These are phyloP conservation scores for Cherax destructor DNA, from an alignment of 1,140 invertebrate genomes.

Conservation along the genomic window DNA sequence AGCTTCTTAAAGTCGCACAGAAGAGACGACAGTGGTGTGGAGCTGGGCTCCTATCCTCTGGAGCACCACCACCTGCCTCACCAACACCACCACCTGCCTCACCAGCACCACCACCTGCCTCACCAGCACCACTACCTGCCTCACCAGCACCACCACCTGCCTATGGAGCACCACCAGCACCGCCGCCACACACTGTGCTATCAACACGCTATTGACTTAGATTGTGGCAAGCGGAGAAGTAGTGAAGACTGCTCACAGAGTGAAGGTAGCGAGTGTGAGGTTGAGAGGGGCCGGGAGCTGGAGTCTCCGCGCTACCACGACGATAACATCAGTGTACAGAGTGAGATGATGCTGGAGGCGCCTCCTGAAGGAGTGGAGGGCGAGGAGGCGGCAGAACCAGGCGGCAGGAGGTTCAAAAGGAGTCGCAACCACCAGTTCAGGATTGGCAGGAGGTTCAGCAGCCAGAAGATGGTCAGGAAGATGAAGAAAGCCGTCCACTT, in stretches of 20 bases:
- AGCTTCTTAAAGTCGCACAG: conserved; percentile 37
- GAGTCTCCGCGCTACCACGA: background rate
- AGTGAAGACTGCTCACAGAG: background rate
- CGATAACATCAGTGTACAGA: conserved; percentile 7
- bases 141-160: background rate
- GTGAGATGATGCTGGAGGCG: background rate
- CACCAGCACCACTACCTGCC: too few relatives aligned
- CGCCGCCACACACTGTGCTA: background rate
- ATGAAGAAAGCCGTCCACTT: conserved; percentile 49
- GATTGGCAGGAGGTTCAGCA: conserved; percentile 43
- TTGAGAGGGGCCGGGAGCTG: background rate
- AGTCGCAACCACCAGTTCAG: conserved; percentile 54
- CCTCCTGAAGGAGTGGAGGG: background rate
- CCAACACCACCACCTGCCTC: background rate
- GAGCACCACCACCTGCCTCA: background rate
- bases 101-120: background rate
- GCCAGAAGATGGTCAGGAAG: conserved; percentile 51
- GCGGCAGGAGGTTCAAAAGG: conserved; percentile 32
- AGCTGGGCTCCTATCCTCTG: background rate
- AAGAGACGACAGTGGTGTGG: conserved; percentile 47
- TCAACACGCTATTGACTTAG: background rate
- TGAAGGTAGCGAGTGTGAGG: background rate
- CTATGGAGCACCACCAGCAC: background rate
- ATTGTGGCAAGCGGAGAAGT: background rate
- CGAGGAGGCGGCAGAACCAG: conserved; percentile 15